Base-by-base conservation (phyloP, 2,888 invertebrate species). In the Petrolisthes manimaculis region DNA sequence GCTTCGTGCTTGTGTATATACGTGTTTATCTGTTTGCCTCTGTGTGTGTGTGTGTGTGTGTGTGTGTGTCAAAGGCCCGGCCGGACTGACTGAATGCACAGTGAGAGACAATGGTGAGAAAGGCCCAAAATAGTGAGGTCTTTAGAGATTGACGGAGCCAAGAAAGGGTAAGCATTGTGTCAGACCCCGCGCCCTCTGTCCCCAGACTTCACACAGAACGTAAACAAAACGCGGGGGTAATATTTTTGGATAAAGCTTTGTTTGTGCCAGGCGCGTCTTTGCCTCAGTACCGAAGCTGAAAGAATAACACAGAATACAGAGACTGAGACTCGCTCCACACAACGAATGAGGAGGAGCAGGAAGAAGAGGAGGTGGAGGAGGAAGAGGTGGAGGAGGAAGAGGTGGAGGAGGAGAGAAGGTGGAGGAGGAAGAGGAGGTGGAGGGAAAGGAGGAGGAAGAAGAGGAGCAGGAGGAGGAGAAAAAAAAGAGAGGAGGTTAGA, bases 131-230 rank as follows among this genome's bases (percentile, higher is more conserved):
- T 87, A 87, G 86, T 82, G 86, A 83, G 86, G 86, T 87, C 86
- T 87, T 87, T 87, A 83, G 86, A 87, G 86, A 87, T 87, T 83
- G 86, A 83, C 86, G 83, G 86, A 87, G 86, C 83, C 71, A 87
- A 87, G 86, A 87, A 87, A 87, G 86, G 86, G 83, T 87, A 87
- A 87, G 86, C 55, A 87, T 87, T 87, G 86, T 87, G 83, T 87
- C 71, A 78, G 86, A n/a, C 78, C 83, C 86, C 79, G 78, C 69
- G 55, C 71, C 69, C 75, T 83, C 78, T 80, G 83, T 87, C 86
- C 71, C 83, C 54, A 79, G 61, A 67, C 83, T 83, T 83, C 83
- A 77, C 78, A 87, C 86, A 87, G 71, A 87, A 69, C 81, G 55
- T 21, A 69, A 79, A 87, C 86, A 87, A 87, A 87, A 87, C 86